phyloP scores from a whole-genome alignment of 2,113 vertebrate species.

The Dermatemys mawii region DNA sequence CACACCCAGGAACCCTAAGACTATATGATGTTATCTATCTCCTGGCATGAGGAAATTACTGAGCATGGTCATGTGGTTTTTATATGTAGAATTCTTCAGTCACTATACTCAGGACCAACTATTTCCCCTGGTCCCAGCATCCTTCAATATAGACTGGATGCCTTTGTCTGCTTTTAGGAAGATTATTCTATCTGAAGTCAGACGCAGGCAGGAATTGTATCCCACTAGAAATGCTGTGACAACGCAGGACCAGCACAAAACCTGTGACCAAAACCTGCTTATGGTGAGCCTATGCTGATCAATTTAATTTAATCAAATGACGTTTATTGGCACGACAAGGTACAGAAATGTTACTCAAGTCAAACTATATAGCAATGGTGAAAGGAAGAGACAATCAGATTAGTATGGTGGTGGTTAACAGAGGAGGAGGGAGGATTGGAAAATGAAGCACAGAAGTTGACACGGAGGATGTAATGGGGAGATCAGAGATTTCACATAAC shows the following conservation, averaged over 20 bases:
- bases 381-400: not conserved
- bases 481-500: not conserved
- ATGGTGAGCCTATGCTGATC: not conserved
- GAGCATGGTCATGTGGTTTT: not conserved
- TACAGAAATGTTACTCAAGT: not conserved
- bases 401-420: not conserved
- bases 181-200: not conserved
- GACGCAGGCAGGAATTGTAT: not conserved
- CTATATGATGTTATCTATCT: not conserved
- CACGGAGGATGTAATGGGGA: not conserved
- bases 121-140: constrained; percentile 6
- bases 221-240: not conserved
- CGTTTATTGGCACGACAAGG: not conserved
- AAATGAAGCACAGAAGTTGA: not conserved
- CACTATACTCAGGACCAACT: constrained; percentile 20
- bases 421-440: not conserved
- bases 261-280: not conserved
- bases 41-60: not conserved
- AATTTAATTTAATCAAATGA: not conserved
- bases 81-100: not conserved
- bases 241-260: not conserved
- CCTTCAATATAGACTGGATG: constrained; percentile 1
- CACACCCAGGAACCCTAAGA: not conserved
- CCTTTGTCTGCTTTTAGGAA: constrained; percentile 46
- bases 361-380: not conserved